Conservation (phyloP, 2,113 vertebrate genomes). For the Tringa solitaria region DNA sequence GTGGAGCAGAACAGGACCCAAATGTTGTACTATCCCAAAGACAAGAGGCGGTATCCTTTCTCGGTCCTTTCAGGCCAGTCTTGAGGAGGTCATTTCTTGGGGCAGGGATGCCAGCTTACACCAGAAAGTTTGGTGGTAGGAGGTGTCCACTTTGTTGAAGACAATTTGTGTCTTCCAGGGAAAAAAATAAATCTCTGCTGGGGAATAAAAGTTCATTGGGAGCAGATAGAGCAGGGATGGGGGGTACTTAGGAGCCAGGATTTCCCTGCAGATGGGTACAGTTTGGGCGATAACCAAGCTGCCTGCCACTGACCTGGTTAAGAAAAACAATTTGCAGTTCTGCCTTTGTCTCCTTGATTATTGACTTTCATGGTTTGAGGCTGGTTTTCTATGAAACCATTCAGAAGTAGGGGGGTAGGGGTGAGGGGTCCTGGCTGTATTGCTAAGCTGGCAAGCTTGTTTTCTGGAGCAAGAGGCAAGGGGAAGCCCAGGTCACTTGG, state of each 20-base stretch:
- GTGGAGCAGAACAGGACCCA: not conserved
- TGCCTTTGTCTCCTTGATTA: not conserved
- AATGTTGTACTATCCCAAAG: not conserved
- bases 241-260: not conserved
- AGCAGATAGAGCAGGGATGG: not conserved
- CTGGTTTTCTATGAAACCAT: not conserved
- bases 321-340: not conserved
- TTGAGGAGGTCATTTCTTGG: not conserved
- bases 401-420: not conserved
- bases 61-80: not conserved
- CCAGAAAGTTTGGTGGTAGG: not conserved
- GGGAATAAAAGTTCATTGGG: not conserved
- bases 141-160: not conserved
- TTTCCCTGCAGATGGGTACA: not conserved
- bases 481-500: not conserved
- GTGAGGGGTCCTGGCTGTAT: not conserved
- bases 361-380: not conserved
- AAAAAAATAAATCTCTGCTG: not conserved
- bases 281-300: not conserved
- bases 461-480: not conserved
- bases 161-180: not conserved
- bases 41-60: not conserved
- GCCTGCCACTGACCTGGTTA: not conserved
- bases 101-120: not conserved
- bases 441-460: not conserved